Evolutionary conservation across 2,113 vertebrate genomes (phyloP).

Genomic region (Natator depressus): DNA sequence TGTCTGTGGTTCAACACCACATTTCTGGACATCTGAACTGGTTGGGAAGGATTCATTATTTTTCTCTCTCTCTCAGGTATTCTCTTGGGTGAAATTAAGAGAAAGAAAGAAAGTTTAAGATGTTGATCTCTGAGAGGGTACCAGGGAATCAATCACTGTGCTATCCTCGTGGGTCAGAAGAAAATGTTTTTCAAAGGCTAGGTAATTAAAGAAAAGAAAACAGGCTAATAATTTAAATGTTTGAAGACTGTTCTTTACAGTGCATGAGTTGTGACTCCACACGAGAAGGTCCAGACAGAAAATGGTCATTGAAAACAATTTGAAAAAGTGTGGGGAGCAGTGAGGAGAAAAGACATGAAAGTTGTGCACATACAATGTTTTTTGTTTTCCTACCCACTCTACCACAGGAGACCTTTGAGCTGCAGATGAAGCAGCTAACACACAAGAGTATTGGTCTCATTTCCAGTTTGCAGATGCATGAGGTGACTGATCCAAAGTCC

Average conservation of each 20-base stretch:
- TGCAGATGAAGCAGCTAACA: neutral
- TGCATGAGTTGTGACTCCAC: neutral
- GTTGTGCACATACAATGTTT: neutral
- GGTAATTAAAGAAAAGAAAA: constrained; percentile 15
- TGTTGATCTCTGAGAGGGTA: neutral
- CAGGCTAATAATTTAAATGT: neutral
- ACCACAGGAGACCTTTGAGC: constrained; percentile 30
- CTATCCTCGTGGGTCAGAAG: neutral
- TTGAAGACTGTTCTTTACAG: neutral
- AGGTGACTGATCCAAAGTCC: neutral
- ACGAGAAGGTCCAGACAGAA: neutral
- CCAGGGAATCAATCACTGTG: neutral
- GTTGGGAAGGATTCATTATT: neutral
- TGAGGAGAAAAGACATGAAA: neutral
- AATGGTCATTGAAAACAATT: neutral
- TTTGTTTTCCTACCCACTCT: constrained; percentile 10
- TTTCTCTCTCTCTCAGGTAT: neutral
- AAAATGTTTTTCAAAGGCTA: neutral
- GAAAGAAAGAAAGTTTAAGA: neutral
- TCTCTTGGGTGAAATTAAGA: constrained; percentile 3
- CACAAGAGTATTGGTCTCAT: neutral
- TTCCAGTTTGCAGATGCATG: constrained; percentile 22
- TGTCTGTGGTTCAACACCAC: neutral
- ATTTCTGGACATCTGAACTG: neutral
- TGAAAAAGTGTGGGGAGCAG: neutral